These are phyloP conservation scores for Clupea harengus DNA, from an alignment of 2,113 vertebrate genomes.

Conservation along the genomic window DNA sequence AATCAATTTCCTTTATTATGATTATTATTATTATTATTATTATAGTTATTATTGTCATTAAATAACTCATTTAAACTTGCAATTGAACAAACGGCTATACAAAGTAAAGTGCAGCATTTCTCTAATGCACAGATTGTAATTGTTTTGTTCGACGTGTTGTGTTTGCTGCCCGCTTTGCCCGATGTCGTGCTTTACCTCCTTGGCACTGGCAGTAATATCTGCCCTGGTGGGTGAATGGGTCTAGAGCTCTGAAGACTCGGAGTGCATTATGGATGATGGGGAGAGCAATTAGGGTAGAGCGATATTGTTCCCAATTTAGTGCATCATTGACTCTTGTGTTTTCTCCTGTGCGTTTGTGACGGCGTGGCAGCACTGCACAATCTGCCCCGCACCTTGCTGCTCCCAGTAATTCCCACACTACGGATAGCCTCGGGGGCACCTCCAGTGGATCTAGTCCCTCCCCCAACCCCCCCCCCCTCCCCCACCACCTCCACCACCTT, in stretches of 20 bases:
- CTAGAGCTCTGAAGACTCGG: background rate
- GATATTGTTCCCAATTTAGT: constrained; percentile 99
- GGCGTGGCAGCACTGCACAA: constrained; percentile 89
- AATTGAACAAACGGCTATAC: background rate
- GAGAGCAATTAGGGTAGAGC: constrained; percentile 87
- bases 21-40: background rate
- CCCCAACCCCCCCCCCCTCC: constrained; percentile 36
- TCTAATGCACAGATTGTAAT: background rate
- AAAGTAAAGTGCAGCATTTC: background rate
- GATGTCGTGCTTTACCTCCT: background rate
- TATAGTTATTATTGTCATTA: background rate
- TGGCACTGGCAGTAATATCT: background rate
- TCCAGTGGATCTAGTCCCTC: constrained; percentile 50
- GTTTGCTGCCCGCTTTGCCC: background rate
- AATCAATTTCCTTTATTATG: background rate
- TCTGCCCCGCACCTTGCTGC: constrained; percentile 89
- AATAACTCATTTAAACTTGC: background rate
- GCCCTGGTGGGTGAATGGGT: background rate
- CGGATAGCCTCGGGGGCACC: constrained; percentile 90
- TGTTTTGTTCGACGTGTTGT: background rate
- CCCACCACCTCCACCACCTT: background rate
- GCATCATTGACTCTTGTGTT: constrained; percentile 96
- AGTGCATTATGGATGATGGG: constrained; percentile 33
- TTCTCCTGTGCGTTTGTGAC: constrained; percentile 90
- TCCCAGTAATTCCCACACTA: constrained; percentile 92